These are phyloP conservation scores for Leptarthrus brevirostris DNA, from an alignment of 2,888 invertebrate species.

Conservation along the genomic window DNA sequence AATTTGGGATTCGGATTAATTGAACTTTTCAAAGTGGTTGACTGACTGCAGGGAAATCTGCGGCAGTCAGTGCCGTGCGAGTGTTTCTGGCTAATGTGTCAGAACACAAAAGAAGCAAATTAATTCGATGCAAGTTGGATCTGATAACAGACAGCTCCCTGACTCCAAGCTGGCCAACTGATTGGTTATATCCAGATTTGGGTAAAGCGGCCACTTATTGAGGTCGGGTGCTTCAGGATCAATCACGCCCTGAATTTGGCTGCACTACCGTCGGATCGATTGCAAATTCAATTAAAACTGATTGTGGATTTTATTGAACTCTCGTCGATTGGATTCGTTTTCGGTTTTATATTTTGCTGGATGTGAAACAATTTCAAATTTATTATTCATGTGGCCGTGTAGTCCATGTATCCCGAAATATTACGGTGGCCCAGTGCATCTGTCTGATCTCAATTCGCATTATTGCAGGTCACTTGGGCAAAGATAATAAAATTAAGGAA, in stretches of 20 bases:
- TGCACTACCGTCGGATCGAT: slow-evolving; percentile 21
- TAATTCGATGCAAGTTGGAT: slow-evolving; percentile 43
- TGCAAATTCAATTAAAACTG: slow-evolving; percentile 45
- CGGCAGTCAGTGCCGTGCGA: slow-evolving; percentile 6
- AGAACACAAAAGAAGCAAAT: slow-evolving; percentile 48
- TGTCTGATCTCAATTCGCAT: too few species aligned
- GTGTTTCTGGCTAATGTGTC: slow-evolving; percentile 45
- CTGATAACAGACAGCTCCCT: slow-evolving; percentile 47
- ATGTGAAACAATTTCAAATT: slow-evolving; percentile 32
- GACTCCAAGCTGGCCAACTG: slow-evolving; percentile 41
- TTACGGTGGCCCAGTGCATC: too few species aligned
- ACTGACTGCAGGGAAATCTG: slow-evolving; percentile 36
- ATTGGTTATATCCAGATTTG: slow-evolving; percentile 43
- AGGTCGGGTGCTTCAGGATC: slow-evolving; percentile 31
- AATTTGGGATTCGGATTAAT: slow-evolving; percentile 41
- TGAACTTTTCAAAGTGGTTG: slow-evolving; percentile 47
- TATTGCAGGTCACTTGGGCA: too few species aligned
- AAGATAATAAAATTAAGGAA: too few species aligned
- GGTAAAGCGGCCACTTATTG: slow-evolving; percentile 34
- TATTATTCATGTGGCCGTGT: not conserved
- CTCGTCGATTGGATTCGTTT: slow-evolving; percentile 27
- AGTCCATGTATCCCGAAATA: too few species aligned
- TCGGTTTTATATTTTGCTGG: not conserved
- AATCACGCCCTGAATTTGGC: slow-evolving; percentile 27
- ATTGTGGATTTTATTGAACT: slow-evolving; percentile 46